phyloP scores from a whole-genome alignment of 1,140 invertebrate species.

The Drosophila parvula region DNA sequence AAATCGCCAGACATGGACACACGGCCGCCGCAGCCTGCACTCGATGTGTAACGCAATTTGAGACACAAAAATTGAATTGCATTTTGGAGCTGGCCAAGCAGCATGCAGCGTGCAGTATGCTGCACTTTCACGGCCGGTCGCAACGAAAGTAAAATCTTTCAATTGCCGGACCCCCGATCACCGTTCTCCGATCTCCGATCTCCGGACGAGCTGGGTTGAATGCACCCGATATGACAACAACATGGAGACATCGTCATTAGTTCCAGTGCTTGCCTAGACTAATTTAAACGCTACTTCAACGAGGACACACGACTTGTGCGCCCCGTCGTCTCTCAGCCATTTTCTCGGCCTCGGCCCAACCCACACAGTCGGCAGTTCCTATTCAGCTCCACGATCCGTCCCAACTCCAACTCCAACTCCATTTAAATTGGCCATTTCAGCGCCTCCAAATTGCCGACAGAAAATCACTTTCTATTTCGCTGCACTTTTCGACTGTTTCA shows the following conservation, averaged over 20 bases:
- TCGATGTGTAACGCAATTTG: conserved; percentile 56
- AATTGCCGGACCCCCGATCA: conserved; percentile 29
- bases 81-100: conserved; percentile 52
- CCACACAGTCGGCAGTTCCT: conserved; percentile 24
- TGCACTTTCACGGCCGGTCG: conserved; percentile 70
- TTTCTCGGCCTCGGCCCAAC: conserved; percentile 12
- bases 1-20: conserved; percentile 47
- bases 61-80: conserved; percentile 69
- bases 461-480: conserved; percentile 79
- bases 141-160: conserved; percentile 74
- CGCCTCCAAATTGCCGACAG: conserved; percentile 68
- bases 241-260: conserved; percentile 66
- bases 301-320: conserved; percentile 50
- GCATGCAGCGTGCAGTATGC: conserved; percentile 50
- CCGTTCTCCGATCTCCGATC: conserved; percentile 1
- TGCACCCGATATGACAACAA: conserved; percentile 56
- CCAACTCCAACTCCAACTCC: conserved; percentile 31
- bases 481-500: conserved; percentile 55
- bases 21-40: not conserved
- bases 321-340: conserved; percentile 3
- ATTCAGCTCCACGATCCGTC: conserved; percentile 30
- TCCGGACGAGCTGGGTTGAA: conserved; percentile 52
- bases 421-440: conserved; percentile 72
- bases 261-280: conserved; percentile 77
- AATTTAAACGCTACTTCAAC: conserved; percentile 73